Evolutionary conservation across 2,797 vertebrate species (phyloP), one percentile per base, ranked within the genome.

Genomic region (Syngnathus acus): DNA sequence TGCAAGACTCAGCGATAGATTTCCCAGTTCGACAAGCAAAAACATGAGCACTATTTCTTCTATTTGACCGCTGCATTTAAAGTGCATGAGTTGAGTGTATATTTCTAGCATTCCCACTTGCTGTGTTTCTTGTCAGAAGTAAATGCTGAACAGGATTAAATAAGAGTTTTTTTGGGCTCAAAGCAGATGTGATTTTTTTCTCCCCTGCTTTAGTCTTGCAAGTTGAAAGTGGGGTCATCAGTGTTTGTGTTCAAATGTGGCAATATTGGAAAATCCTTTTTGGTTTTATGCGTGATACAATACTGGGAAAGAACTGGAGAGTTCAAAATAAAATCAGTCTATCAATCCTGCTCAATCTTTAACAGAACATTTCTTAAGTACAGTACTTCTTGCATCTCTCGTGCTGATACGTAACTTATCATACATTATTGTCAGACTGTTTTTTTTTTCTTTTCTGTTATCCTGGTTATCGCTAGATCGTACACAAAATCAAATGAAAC

Each of bases 41-140:
- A 32, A 54, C 11, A 53, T 21, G 3, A 21, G 21, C 51, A 37
- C 6, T 32, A 9, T 26, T 57, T 7, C 55, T 58, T 9, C 4
- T 26, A 1, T 11, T 57, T 57, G 54, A 38, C 38, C 16, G 38
- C 16, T 71, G 64, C 66, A 71, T 74, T 66, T 5, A 70, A 75
- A 71, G 68, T 19, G 74, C 39, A 23, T 8, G 63, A 64, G 50
- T 72, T 67, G 38, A 60, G 54, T 72, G 60, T 54, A 69, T 73
- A 62, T 73, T 78, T 70, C 50, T 47, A 10, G 64, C 57, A 45
- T 72, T 9, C 26, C 72, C 53, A 3, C 47, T 70, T 65, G 71
- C 71, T 74, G 17, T 58, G 23, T 69, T 63, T 67, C 65, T 65
- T 58, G 47, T 74, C 66, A 59, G 57, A 26, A 73, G 68, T 62